Base-by-base conservation (phyloP, 2,797 vertebrate species). In the Phylloscopus collybita region DNA sequence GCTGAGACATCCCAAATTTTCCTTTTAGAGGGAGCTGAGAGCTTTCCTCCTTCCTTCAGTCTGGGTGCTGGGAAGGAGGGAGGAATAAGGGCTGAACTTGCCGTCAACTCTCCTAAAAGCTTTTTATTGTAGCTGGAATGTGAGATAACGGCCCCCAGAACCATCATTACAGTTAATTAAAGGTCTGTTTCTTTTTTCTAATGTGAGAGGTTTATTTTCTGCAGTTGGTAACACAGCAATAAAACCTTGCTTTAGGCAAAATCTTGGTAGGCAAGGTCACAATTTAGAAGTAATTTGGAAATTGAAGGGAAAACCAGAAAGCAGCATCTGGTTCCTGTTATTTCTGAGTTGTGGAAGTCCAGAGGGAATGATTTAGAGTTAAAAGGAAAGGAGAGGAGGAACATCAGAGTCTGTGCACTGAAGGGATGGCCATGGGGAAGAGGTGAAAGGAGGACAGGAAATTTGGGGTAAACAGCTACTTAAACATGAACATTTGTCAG, bases 151-250 rank as follows among this genome's bases (percentile, higher is more conserved):
- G 92, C 53, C 74, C 95, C 86, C 95, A 96, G 95, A 90, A 86
- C 93, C 93, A 92, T 90, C 92, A 93, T 96, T 97, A 93, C 17
- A 5, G 94, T 96, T 97, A 97, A 97, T 97, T 96, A 97, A 97
- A 88, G 94, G 92, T 76, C 95, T 96, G 90, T 81, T 96, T 85
- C 88, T 38, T 80, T 88, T 92, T 89, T 67, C 66, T 90, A 80
- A 94, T 70, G 81, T 18, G 86, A 94, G 80, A 61, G 56, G 38
- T 95, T 95, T 93, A 75, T 92, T 95, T 92, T 73, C 90, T 64
- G 83, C 57, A 60, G 50, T 83, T 95, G 93, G 81, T 92, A 96
- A 81, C 67, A 20, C 56, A 64, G 92, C 93, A 74, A 74, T 95
- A 88, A 91, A 95, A 85, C 45, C 49, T 94, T 62, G 86, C 95